Evolutionary conservation across 2,113 vertebrate genomes (phyloP).

Genomic region (Malurus cyaneus): DNA sequence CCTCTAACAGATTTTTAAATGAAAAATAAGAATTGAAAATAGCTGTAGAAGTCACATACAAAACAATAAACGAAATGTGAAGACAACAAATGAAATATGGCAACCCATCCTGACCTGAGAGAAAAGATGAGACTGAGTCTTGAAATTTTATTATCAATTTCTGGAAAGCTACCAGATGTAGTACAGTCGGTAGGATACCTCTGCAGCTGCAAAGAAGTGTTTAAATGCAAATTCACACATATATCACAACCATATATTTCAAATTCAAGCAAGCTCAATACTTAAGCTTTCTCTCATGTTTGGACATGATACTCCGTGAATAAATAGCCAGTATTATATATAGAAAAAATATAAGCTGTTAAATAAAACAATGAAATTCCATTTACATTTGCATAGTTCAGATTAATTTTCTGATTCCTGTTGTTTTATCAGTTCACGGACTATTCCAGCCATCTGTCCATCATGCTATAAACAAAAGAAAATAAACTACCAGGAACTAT

Average conservation of each 20-base stretch:
- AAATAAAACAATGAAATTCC: not conserved
- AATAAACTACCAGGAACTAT: not conserved
- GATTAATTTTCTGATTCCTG: not conserved
- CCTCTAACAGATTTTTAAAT: not conserved
- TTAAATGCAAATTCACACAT: not conserved
- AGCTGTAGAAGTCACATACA: not conserved
- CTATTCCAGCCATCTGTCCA: not conserved
- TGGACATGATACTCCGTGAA: not conserved
- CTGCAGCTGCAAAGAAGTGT: not conserved
- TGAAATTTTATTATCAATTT: constrained; percentile 1
- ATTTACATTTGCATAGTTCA: not conserved
- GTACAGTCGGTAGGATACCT: not conserved
- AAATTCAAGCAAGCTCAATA: not conserved
- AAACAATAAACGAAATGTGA: not conserved
- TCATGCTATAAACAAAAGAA: not conserved
- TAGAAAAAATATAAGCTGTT: not conserved
- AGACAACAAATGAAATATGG: not conserved
- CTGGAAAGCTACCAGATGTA: not conserved
- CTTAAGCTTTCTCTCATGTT: not conserved
- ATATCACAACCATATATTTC: not conserved
- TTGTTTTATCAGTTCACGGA: not conserved
- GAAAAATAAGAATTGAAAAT: not conserved
- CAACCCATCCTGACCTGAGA: not conserved
- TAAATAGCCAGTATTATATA: not conserved
- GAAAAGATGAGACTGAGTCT: not conserved